phyloP scores from a whole-genome alignment of 1,140 invertebrate species.

The Drosophila mayri region DNA sequence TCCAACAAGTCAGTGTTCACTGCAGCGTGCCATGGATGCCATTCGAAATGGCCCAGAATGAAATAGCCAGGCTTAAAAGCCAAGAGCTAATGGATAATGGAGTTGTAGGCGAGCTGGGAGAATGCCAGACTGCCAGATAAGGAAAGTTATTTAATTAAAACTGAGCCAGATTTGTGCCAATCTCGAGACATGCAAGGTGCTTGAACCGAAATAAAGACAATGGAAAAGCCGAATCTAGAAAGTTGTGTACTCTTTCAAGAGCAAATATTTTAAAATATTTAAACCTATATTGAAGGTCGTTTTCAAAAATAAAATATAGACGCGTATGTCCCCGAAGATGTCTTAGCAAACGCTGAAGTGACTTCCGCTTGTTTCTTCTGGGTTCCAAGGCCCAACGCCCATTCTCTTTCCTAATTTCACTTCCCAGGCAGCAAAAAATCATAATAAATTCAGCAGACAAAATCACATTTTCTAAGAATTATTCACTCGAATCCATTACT shows the following conservation, averaged over 20 bases:
- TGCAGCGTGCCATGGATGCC: conserved; percentile 76
- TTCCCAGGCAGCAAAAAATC: conserved; percentile 37
- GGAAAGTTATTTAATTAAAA: conserved; percentile 75
- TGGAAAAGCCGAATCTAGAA: not conserved
- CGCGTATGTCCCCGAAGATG: not conserved
- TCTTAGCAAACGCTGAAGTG: not conserved
- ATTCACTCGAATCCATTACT: conserved; percentile 50
- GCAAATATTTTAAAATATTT: not conserved
- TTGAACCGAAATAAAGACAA: conserved; percentile 35
- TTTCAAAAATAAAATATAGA: not conserved
- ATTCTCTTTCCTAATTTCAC: conserved; percentile 25
- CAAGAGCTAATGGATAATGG: conserved; percentile 55
- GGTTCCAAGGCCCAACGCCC: conserved; percentile 2
- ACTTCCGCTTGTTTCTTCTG: not conserved
- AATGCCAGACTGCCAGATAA: conserved; percentile 41
- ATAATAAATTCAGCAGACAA: conserved; percentile 46
- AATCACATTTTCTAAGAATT: conserved; percentile 58
- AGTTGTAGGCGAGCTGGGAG: conserved; percentile 48
- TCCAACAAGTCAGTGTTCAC: conserved; percentile 47
- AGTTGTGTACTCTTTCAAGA: not conserved
- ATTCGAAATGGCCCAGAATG: conserved; percentile 60
- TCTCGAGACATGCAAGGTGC: conserved; percentile 56
- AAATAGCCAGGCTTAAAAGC: conserved; percentile 28
- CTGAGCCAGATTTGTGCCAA: conserved; percentile 58
- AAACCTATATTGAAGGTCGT: not conserved